Evolutionary conservation across 2,113 vertebrate species (phyloP).

Genomic region (Apeltes quadracus): DNA sequence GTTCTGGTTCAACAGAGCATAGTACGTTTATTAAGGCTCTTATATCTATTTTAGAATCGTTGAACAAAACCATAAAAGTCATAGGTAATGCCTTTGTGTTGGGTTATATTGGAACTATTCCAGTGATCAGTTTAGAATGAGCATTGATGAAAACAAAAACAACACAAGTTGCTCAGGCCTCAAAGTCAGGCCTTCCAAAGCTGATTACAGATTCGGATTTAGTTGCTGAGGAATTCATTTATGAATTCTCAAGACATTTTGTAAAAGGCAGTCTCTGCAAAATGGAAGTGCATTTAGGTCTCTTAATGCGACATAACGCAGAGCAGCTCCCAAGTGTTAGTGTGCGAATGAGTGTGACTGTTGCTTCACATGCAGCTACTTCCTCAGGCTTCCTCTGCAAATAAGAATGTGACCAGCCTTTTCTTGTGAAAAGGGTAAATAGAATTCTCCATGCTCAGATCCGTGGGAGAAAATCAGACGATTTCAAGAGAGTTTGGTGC

Average conservation of each 20-base stretch:
- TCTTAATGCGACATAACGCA: constrained; percentile 21
- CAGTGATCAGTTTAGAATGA: no score
- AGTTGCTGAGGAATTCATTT: neutral
- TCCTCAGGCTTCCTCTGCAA: constrained; percentile 49
- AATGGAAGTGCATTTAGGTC: neutral
- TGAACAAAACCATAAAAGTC: constrained; percentile 47
- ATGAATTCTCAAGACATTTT: neutral
- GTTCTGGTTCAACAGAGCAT: constrained; percentile 21
- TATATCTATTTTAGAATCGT: constrained; percentile 39
- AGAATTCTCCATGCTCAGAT: neutral
- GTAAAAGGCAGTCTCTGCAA: neutral
- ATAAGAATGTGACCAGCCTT: constrained; percentile 33
- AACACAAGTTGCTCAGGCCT: neutral
- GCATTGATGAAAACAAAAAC: neutral
- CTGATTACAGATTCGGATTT: neutral
- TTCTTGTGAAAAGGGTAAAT: constrained; percentile 22
- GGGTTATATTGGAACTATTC: constrained; percentile 16
- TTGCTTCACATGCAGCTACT: constrained; percentile 46
- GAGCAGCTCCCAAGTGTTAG: constrained; percentile 44
- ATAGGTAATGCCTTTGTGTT: constrained; percentile 15
- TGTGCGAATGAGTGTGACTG: constrained; percentile 42
- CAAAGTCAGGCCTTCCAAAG: neutral
- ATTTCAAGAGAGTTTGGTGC: constrained; percentile 12
- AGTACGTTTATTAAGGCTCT: constrained; percentile 48
- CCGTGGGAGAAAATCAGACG: neutral